phyloP scores from a whole-genome alignment of 1,140 invertebrate genomes.

The Drosophila truncata region DNA sequence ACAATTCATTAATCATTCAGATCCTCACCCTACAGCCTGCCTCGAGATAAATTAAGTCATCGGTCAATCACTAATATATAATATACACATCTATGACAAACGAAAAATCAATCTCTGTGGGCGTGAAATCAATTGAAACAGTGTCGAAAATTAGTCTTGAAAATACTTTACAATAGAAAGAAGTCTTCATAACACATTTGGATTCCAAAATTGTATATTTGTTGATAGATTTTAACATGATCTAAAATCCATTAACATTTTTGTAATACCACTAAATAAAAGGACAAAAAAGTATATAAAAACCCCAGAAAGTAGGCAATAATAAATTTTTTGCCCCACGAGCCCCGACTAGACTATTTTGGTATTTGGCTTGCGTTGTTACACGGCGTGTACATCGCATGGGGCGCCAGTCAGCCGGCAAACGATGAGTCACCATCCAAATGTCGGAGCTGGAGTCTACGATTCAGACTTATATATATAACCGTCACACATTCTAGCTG shows the following conservation, averaged over 20 bases:
- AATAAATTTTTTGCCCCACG: conserved; percentile 37
- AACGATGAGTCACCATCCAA: conserved; percentile 62
- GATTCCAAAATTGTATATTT: background rate
- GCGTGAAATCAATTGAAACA: background rate
- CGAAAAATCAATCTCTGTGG: background rate
- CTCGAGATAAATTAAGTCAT: conserved; percentile 8
- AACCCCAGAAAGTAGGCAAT: conserved; percentile 57
- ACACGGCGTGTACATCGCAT: conserved; percentile 34
- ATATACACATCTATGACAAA: background rate
- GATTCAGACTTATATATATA: conserved; percentile 15
- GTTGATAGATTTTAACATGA: background rate
- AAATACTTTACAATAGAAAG: background rate
- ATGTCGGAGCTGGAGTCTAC: conserved; percentile 8
- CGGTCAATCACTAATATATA: conserved; percentile 1
- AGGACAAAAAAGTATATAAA: conserved; percentile 37
- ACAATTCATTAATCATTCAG: conserved; percentile 2
- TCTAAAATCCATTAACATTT: background rate
- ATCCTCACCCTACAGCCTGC: background rate
- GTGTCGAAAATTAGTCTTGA: background rate
- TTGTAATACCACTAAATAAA: background rate
- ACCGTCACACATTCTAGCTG: conserved; percentile 5
- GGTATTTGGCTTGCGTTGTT: conserved; percentile 25
- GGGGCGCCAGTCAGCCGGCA: conserved; percentile 70
- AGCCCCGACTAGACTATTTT: conserved; percentile 1
- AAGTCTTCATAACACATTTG: background rate